These are phyloP conservation scores for Periophthalmus magnuspinnatus DNA, from an alignment of 2,797 vertebrate species.

Conservation along the genomic window DNA sequence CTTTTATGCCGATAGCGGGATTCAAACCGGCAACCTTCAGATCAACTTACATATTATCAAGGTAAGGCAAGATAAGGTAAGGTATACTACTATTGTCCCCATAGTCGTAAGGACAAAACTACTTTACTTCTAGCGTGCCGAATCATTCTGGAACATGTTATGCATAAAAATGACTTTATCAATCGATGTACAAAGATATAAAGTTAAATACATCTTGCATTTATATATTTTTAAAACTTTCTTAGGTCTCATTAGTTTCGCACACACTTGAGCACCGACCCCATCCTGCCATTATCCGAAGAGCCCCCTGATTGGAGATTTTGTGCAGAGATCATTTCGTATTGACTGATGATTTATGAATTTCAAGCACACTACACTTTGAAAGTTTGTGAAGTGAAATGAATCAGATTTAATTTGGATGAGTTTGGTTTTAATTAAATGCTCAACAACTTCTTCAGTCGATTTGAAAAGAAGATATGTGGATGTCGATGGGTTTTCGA, in stretches of 20 bases:
- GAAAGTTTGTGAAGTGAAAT: constrained; percentile 55
- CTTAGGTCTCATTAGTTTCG: constrained; percentile 6
- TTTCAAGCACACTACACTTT: constrained; percentile 40
- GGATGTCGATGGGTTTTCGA: not conserved
- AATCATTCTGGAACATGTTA: not conserved
- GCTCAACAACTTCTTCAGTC: constrained; percentile 29
- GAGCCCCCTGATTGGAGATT: constrained; percentile 16
- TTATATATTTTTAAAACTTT: not conserved
- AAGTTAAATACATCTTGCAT: not conserved
- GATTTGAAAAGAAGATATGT: constrained; percentile 32
- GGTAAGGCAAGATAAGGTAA: too few relatives aligned
- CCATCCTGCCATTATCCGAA: constrained; percentile 15
- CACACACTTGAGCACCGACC: not conserved
- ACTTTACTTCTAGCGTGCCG: not conserved
- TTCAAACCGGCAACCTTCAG: too few relatives aligned
- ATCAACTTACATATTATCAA: too few relatives aligned
- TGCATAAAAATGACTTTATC: not conserved
- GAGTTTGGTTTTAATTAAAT: constrained; percentile 39
- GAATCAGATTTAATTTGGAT: constrained; percentile 49
- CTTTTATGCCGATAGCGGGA: too few relatives aligned
- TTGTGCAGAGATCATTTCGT: constrained; percentile 27
- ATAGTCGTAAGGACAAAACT: too few relatives aligned
- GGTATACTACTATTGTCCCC: too few relatives aligned
- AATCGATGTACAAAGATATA: too few relatives aligned
- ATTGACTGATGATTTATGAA: constrained; percentile 24